Conservation (phyloP, 2,797 vertebrate genomes). For the Falco novaeseelandiae region DNA sequence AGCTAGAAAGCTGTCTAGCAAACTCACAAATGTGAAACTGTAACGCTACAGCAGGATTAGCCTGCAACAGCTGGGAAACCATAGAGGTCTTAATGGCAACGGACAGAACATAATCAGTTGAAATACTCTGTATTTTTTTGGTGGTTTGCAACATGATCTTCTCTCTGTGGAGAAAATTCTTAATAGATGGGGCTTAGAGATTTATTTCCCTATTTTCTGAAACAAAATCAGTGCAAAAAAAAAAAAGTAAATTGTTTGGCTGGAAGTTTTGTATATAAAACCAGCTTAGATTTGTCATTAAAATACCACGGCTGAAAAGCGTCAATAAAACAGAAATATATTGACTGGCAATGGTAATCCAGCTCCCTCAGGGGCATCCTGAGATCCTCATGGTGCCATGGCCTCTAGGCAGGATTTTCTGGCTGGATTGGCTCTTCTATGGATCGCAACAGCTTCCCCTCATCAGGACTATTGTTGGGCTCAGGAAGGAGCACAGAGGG, state of each 20-base stretch:
- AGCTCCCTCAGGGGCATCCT: background rate
- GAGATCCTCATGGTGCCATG: background rate
- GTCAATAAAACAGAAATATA: background rate
- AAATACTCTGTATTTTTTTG: slow-evolving; percentile 4
- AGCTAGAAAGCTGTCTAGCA: background rate
- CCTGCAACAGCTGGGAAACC: slow-evolving; percentile 30
- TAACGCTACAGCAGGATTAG: background rate
- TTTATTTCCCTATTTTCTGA: background rate
- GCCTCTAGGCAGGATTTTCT: background rate
- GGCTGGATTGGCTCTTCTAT: background rate
- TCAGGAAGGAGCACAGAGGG: background rate
- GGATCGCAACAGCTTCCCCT: background rate
- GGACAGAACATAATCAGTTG: background rate
- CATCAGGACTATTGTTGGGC: background rate
- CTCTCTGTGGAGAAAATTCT: background rate
- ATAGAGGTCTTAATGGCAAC: background rate
- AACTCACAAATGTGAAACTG: background rate
- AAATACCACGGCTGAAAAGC: background rate
- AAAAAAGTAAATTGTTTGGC: rapidly evolving
- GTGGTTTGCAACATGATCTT: background rate
- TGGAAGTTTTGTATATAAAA: background rate
- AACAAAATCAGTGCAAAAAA: background rate
- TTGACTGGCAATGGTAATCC: background rate
- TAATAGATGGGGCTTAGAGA: background rate
- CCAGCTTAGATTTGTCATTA: background rate